Percentiles rank a stretch among this genome's conserved stretches.
phyloP scores from a whole-genome alignment of 2,113 vertebrate species.

The Geococcyx californianus region DNA sequence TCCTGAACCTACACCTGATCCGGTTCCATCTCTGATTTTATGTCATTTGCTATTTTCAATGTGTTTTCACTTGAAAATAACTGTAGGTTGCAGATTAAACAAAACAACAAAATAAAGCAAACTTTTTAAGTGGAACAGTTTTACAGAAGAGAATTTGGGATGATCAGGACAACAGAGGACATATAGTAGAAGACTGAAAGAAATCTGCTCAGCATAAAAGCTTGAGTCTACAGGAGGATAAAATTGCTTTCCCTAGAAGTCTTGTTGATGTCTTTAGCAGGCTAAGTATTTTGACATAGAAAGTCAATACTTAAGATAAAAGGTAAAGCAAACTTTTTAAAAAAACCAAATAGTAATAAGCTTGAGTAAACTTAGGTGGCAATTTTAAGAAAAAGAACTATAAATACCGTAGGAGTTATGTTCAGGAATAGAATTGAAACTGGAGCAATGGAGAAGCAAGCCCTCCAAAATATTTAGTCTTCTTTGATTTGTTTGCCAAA shows the following conservation, averaged over 20 bases:
- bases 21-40: neutral
- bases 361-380: neutral
- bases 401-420: neutral
- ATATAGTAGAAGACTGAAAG: neutral
- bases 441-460: neutral
- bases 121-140: neutral
- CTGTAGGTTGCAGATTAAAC: neutral
- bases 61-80: neutral
- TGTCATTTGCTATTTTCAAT: neutral
- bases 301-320: neutral
- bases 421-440: neutral
- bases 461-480: neutral
- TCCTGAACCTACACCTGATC: neutral
- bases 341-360: neutral
- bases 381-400: neutral
- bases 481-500: neutral
- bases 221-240: neutral
- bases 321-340: neutral
- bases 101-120: neutral
- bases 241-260: neutral
- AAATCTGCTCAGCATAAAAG: neutral
- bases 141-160: neutral
- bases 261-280: neutral
- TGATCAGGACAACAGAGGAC: neutral
- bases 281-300: neutral